Conservation (phyloP, 2,113 vertebrate species). For the Nothobranchius furzeri region DNA sequence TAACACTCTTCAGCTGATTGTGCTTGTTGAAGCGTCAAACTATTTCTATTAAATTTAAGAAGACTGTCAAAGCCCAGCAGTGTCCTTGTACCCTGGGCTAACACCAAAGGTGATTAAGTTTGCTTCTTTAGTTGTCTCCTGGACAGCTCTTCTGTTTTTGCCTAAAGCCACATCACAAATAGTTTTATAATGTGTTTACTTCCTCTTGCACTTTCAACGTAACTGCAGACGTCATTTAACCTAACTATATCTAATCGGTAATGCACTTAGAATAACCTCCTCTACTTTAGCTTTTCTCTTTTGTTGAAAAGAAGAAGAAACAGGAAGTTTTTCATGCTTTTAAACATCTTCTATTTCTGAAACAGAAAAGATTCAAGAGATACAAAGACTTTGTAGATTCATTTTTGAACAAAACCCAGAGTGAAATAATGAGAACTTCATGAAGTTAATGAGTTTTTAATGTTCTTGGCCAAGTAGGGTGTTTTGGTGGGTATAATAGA, state of each 20-base stretch:
- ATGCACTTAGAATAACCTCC: background rate
- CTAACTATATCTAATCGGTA: too few species aligned
- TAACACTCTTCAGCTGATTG: slow-evolving; percentile 38
- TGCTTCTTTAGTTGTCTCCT: background rate
- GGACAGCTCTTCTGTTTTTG: background rate
- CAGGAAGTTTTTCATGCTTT: background rate
- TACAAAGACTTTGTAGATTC: background rate
- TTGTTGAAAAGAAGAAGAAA: background rate
- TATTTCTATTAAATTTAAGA: slow-evolving; percentile 61
- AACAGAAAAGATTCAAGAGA: background rate
- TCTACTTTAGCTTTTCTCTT: background rate
- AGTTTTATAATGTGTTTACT: background rate
- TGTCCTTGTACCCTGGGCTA: slow-evolving; percentile 46
- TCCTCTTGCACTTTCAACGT: background rate
- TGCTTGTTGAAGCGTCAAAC: slow-evolving; percentile 62
- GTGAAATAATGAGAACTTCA: slow-evolving; percentile 20
- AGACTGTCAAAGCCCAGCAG: slow-evolving; percentile 39
- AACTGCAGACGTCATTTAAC: background rate
- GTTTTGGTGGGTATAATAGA: slow-evolving; percentile 27
- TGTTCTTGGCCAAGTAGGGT: slow-evolving; percentile 17
- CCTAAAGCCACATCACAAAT: background rate
- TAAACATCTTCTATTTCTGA: background rate
- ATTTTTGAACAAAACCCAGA: slow-evolving; percentile 2
- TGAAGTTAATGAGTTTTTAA: slow-evolving; percentile 22
- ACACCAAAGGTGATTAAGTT: slow-evolving; percentile 41